Evolutionary conservation across 1,140 invertebrate species (phyloP), one percentile per base, ranked within the genome.

Genomic region (Ceratina calcarata): DNA sequence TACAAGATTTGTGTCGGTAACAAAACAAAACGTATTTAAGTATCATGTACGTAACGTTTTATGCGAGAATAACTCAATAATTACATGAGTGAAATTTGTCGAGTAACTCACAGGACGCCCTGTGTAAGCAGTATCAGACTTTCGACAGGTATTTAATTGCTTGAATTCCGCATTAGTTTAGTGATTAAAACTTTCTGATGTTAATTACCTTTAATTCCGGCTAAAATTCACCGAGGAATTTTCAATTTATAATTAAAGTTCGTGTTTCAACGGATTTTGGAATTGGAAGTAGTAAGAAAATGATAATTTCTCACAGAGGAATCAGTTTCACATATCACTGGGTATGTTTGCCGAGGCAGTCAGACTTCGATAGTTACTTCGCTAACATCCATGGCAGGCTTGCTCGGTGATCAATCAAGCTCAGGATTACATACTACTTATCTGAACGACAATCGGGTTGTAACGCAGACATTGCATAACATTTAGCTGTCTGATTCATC

Each of bases 401-500:
- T 58, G 55, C 8, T 22, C 13, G 69, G 32, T 22, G 57, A 71
- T 71, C 69, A 60, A 71, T 71, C 69, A 71, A 71, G 20, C 37
- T 49, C 70, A 49, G 70, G 32, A 72, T 72, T 49, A 61, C 32
- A 12, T 24, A 60, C 37, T 57, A 57, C 55, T n/a, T 57, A 45
- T 58, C 69, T 49, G 24, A 61, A 72, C 58, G 70, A 61, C 57
- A 22, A 72, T 72, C 70, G 18, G 16, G 32, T 27, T 61, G 70
- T 61, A 72, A 72, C 22, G 22, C 55, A 71, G 55, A 45, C 32
- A 45, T 72, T 62, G 70, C 57, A 49, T 72, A 60, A 61, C 22
- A 12, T 27, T n/a, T n/a, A 27, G 66, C 22, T 13, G 67, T 7
- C 13, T 49, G 58, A 49, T 61, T 57, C 67, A 49, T 49, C 37